Evolutionary conservation across 2,113 vertebrate genomes (phyloP).

Genomic region (Anhinga anhinga): DNA sequence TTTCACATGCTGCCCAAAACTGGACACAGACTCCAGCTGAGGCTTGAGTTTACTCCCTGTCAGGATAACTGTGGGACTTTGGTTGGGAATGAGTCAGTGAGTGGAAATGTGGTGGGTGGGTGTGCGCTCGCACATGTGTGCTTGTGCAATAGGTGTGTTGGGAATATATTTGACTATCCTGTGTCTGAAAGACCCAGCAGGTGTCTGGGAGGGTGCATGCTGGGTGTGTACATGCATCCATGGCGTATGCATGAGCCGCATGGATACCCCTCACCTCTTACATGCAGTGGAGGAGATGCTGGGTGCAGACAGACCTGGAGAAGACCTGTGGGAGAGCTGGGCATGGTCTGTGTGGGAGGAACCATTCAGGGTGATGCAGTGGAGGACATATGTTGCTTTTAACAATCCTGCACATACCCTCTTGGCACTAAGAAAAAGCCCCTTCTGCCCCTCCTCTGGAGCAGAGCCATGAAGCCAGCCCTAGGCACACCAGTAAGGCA

Average conservation of each 20-base stretch:
- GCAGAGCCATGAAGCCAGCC: neutral
- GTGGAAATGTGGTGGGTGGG: neutral
- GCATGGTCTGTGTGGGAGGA: neutral
- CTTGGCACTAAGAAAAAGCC: neutral
- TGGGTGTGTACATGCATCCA: neutral
- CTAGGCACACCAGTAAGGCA: neutral
- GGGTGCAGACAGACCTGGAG: neutral
- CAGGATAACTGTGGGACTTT: neutral
- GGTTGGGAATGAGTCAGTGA: neutral
- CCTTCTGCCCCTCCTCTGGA: no score
- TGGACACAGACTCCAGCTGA: neutral
- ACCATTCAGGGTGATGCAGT: neutral
- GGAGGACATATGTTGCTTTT: neutral
- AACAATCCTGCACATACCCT: neutral
- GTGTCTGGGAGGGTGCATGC: neutral
- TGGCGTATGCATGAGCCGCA: neutral
- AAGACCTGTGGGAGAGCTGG: neutral
- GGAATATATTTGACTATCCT: neutral
- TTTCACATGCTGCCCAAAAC: neutral
- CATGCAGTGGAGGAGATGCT: neutral
- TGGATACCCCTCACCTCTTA: neutral
- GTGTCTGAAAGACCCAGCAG: neutral
- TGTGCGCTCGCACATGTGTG: neutral
- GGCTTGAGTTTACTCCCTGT: neutral
- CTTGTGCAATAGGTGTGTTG: neutral